Percentiles rank a stretch among this genome's conserved stretches.
Conservation (phyloP, 1,140 invertebrate species). For the Scaptomyza pallida region DNA sequence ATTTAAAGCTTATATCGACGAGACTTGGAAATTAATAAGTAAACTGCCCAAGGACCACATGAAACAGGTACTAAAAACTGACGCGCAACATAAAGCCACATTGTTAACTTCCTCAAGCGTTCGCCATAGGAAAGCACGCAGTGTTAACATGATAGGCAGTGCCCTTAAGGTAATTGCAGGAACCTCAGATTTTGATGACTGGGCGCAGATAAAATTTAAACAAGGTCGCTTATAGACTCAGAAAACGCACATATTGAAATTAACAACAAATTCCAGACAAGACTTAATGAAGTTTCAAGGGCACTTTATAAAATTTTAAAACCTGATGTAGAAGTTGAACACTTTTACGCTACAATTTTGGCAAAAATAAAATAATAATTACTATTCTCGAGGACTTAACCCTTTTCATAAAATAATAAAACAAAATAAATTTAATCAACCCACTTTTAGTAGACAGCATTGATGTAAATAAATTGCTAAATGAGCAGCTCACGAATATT, state of each 20-base stretch:
- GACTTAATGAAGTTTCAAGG: no score
- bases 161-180: no score
- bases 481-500: conserved; percentile 27
- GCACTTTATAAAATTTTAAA: conserved; percentile 8
- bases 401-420: conserved; percentile 9
- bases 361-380: neutral
- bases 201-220: no score
- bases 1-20: no score
- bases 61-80: no score
- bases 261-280: conserved; percentile 20
- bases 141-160: conserved; percentile 20
- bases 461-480: conserved; percentile 12
- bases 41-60: no score
- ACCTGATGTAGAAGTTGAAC: no score
- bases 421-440: conserved; percentile 20
- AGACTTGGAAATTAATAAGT: no score
- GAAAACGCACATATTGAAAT: conserved; percentile 12
- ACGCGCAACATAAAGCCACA: conserved; percentile 9
- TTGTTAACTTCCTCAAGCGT: conserved; percentile 4
- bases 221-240: neutral
- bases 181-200: no score
- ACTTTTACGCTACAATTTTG: conserved; percentile 2
- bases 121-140: conserved; percentile 5
- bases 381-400: conserved; percentile 17
- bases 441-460: conserved; percentile 7